phyloP scores from a whole-genome alignment of 2,113 vertebrate genomes.

The Marmota flaviventris region DNA sequence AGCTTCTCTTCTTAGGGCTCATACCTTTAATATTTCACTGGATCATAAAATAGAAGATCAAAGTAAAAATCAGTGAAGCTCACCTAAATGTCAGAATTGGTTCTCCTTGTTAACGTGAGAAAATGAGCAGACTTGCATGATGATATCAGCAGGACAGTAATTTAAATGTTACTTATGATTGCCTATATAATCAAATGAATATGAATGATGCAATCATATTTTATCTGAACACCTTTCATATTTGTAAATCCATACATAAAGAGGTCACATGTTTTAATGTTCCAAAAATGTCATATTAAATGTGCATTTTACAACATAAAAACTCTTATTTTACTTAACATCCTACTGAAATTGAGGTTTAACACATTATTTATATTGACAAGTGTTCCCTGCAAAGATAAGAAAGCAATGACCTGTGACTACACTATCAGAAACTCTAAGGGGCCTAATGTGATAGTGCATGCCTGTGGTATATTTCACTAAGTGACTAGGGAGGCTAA shows the following conservation, averaged over 20 bases:
- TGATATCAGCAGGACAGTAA: neutral
- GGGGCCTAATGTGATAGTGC: too few relatives aligned
- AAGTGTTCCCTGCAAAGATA: neutral
- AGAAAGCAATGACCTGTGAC: conserved; percentile 17
- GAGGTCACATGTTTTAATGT: conserved; percentile 36
- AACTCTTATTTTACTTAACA: conserved; percentile 55
- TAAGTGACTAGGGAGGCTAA: neutral
- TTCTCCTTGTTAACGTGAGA: conserved; percentile 68
- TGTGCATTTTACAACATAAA: conserved; percentile 25
- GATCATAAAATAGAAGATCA: conserved; percentile 58
- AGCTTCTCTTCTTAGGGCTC: neutral
- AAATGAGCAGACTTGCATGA: conserved; percentile 50
- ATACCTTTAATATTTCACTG: conserved; percentile 62
- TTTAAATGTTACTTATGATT: conserved; percentile 36
- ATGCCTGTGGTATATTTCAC: neutral
- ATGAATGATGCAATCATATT: neutral
- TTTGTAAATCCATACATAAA: conserved; percentile 27
- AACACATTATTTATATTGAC: conserved; percentile 55
- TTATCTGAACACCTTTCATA: neutral
- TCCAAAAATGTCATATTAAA: conserved; percentile 68
- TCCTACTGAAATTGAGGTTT: conserved; percentile 64
- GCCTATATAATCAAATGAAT: conserved; percentile 37
- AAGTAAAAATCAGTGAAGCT: conserved; percentile 60
- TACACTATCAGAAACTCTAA: neutral
- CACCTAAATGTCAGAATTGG: conserved; percentile 53